Conservation (phyloP, 2,888 invertebrate genomes). For the Dugesia japonica region DNA sequence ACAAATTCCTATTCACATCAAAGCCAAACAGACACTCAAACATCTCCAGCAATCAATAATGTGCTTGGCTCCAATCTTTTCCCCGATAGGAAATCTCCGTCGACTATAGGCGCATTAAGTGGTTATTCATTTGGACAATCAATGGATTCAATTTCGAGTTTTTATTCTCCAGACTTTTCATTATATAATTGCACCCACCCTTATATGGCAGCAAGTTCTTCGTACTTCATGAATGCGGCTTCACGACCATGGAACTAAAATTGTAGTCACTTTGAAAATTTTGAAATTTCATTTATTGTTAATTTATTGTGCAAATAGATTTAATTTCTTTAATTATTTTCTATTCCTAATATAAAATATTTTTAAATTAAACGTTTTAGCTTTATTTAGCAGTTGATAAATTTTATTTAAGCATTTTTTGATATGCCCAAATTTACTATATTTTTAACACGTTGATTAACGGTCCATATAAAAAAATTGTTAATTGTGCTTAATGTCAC, state of each 20-base stretch:
- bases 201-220: not conserved
- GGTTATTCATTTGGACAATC: conserved; percentile 1
- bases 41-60: not conserved
- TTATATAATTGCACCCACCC: conserved; percentile 7
- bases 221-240: not conserved
- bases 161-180: not conserved
- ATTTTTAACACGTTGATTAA: no score
- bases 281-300: conserved; percentile 2
- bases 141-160: not conserved
- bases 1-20: not conserved
- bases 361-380: no score
- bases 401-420: no score
- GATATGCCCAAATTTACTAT: no score
- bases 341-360: no score
- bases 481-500: not conserved
- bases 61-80: conserved; percentile 12
- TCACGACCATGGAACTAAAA: not conserved
- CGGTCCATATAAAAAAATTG: no score
- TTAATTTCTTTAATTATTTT: no score
- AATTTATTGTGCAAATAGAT: conserved; percentile 17
- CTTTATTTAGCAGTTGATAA: no score
- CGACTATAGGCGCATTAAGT: not conserved
- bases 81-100: not conserved
- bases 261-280: not conserved
- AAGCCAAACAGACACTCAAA: not conserved